Evolutionary conservation across 2,113 vertebrate species (phyloP), one percentile per base, ranked within the genome.

Genomic region (Corythoichthys intestinalis): DNA sequence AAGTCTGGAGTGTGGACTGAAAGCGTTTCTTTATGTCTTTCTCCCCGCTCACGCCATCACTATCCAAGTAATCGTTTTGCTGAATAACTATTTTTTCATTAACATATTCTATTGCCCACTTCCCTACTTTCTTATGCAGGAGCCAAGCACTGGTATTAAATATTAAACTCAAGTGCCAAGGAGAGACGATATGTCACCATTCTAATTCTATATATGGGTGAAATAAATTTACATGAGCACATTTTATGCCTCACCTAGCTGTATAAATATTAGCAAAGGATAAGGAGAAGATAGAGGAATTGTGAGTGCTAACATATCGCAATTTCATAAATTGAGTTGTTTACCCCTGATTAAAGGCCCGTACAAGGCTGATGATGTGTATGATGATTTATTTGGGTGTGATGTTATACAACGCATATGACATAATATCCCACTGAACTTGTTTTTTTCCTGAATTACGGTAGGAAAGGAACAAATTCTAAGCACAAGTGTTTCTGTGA

Each of bases 101-200:
- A 63, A 46, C 60, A 28, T 47, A 47, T 47, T 63, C n/a, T 63
- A 46, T 63, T 63, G 60, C n/a, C 4, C 53, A 49, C 60, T 74
- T 64, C 71, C 69, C 75, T 73, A 60, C 78, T 88, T 76, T 81
- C 75, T 83, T 82, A 83, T 83, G 76, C 83, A 69, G 60, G 73
- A 75, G 72, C 73, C 66, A 69, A 74, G 73, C 59, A 67, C 58
- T 10, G 6, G 35, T 63, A 85, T 88, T 83, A 87, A 91, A 91
- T 87, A 89, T 91, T 87, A 78, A 89, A 87, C 60, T 56, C 67
- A 76, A 83, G 71, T 64, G 72, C 72, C 48, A 71, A 41, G 54
- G 58, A 79, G 49, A 73, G 74, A 68, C 70, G 70, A 76, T 73
- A 63, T 77, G 77, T 85, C 75, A 76, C 46, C 12, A 72, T 67